Percentiles rank a stretch among this genome's conserved stretches.
phyloP scores from a whole-genome alignment of 2,888 invertebrate genomes.

The Oxycera nigricornis region DNA sequence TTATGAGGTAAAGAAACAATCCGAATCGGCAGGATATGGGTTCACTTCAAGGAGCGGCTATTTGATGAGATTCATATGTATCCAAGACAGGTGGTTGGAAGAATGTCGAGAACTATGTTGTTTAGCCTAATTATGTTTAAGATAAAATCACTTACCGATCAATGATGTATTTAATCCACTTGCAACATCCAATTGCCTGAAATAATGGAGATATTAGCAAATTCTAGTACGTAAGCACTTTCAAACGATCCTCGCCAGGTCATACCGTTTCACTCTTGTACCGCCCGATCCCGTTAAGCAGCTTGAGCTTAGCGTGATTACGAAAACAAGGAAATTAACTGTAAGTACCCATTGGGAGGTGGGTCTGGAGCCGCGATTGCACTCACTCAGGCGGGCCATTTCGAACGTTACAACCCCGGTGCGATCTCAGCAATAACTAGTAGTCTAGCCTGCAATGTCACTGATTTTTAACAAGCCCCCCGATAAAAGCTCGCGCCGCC shows the following conservation, averaged over 20 bases:
- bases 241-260: background rate
- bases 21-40: no score
- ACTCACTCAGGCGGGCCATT: slow-evolving; percentile 10
- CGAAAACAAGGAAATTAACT: slow-evolving; percentile 17
- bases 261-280: slow-evolving; percentile 14
- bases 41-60: no score
- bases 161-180: background rate
- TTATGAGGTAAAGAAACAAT: no score
- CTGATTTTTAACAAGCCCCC: slow-evolving; percentile 11
- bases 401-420: background rate
- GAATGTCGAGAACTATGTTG: no score
- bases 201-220: background rate
- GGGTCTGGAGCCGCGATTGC: background rate
- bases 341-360: background rate
- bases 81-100: no score
- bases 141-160: background rate
- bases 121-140: no score
- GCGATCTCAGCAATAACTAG: slow-evolving; percentile 15
- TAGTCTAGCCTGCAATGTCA: background rate
- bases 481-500: background rate
- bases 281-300: background rate
- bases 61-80: no score
- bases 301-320: background rate
- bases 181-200: background rate
- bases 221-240: background rate